Evolutionary conservation across 2,888 invertebrate species (phyloP).

Genomic region (Athetis lepigone): DNA sequence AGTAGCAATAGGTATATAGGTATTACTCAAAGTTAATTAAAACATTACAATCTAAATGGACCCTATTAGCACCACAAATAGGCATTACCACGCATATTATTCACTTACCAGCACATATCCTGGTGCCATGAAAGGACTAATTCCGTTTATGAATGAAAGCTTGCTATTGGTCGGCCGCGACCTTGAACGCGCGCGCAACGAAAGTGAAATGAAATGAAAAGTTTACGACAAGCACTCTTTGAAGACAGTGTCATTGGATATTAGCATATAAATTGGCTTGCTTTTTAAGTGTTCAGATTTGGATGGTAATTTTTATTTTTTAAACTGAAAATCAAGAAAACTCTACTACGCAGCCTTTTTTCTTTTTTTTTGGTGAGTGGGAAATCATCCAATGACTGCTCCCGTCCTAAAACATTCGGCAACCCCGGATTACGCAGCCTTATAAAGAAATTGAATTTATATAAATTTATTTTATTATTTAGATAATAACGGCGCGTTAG

Average conservation of each 20-base stretch:
- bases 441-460: too few species aligned
- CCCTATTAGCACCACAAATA: constrained; percentile 17
- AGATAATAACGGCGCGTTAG: too few species aligned
- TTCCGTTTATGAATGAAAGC: constrained; percentile 39
- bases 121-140: constrained; percentile 35
- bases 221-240: constrained; percentile 1
- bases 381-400: too few species aligned
- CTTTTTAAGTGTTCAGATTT: neutral
- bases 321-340: too few species aligned
- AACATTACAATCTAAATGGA: constrained; percentile 13
- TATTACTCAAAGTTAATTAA: constrained; percentile 12
- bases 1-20: constrained; percentile 5
- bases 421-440: too few species aligned
- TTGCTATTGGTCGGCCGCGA: constrained; percentile 51
- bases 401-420: too few species aligned
- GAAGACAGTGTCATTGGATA: constrained; percentile 8
- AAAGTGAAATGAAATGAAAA: constrained; percentile 76
- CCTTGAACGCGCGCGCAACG: constrained; percentile 73
- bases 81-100: constrained; percentile 14
- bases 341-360: too few species aligned
- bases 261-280: constrained; percentile 1
- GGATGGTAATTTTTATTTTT: too few species aligned
- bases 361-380: too few species aligned
- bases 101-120: constrained; percentile 33
- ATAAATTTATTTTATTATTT: too few species aligned